phyloP scores from a whole-genome alignment of 2,888 invertebrate species.

The Urechis unicinctus region DNA sequence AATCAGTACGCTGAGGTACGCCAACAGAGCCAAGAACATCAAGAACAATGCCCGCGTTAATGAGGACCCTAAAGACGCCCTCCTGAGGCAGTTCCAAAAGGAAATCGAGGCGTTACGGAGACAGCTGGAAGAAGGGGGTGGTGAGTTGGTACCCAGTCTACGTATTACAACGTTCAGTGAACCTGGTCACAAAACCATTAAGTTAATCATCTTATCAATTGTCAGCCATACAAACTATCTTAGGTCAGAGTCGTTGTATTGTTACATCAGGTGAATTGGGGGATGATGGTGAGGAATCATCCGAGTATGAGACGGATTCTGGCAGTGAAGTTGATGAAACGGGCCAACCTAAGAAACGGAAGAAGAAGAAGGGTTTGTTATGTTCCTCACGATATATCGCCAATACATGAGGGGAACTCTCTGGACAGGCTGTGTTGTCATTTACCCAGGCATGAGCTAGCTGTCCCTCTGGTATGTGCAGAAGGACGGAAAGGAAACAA shows the following conservation, averaged over 20 bases:
- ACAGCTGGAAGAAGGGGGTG: slow-evolving; percentile 68
- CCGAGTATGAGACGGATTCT: slow-evolving; percentile 31
- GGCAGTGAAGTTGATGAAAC: slow-evolving; percentile 31
- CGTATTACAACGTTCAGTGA: background rate
- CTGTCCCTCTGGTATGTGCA: no score
- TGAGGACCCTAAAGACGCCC: slow-evolving; percentile 94
- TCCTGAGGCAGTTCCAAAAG: slow-evolving; percentile 89
- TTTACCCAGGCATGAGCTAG: no score
- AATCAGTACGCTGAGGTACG: slow-evolving; percentile 91
- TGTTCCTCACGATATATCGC: no score
- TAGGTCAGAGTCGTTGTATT: no score
- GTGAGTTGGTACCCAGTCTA: background rate
- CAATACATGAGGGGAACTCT: no score
- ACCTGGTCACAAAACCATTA: background rate
- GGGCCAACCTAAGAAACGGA: slow-evolving; percentile 30
- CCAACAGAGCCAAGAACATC: slow-evolving; percentile 95
- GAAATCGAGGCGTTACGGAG: slow-evolving; percentile 88
- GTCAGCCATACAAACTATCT: no score
- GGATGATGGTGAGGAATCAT: slow-evolving; percentile 22
- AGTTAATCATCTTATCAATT: background rate
- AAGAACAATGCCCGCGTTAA: slow-evolving; percentile 93
- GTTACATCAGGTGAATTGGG: no score
- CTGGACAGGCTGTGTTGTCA: no score
- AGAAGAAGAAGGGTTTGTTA: slow-evolving; percentile 26
- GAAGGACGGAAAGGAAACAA: slow-evolving; percentile 16